Evolutionary conservation across 2,888 invertebrate species (phyloP), one percentile per base, ranked within the genome.

Genomic region (Synanthedon andrenaeformis): DNA sequence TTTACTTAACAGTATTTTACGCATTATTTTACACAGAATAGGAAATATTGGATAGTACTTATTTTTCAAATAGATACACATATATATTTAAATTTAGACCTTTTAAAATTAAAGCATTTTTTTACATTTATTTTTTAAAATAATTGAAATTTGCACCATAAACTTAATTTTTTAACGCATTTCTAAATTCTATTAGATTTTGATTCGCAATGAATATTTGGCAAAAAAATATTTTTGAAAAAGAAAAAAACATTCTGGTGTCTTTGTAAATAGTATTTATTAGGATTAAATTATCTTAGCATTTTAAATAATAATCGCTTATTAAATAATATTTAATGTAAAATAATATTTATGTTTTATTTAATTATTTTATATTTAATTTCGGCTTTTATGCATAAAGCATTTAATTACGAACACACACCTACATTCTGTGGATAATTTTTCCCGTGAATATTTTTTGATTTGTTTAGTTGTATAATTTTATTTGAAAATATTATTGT

Each of bases 231-330:
- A 35, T 35, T 35, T 35, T 35, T 6, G 28, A 6, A 35, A 35
- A 35, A n/a, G n/a, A 35, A 28, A 35, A 35, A 56, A 69, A 74
- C 77, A 77, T 85, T 87, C 84, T 85, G 85, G 87, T 83, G 83
- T 81, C 79, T 77, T 35, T 87, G 87, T 87, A 86, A 74, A 87
- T 87, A 87, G 79, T 85, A 86, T 85, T 86, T 85, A 84, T 84
- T 86, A 86, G 84, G 67, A 65, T 84, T 35, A 79, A 84, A 81
- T 77, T 72, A 82, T 69, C 73, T 69, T 85, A 86, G 85, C 78
- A 79, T 82, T 81, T 81, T 78, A 73, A 81, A 67, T 69, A 79
- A 79, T 84, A 79, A 78, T 70, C 77, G 83, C 85, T 82, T 84
- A 75, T 78, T 23, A 23, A 5, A 19, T 76, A 17, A 2, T 49